Base-by-base conservation (phyloP, 2,113 vertebrate genomes). In the Vidua macroura region DNA sequence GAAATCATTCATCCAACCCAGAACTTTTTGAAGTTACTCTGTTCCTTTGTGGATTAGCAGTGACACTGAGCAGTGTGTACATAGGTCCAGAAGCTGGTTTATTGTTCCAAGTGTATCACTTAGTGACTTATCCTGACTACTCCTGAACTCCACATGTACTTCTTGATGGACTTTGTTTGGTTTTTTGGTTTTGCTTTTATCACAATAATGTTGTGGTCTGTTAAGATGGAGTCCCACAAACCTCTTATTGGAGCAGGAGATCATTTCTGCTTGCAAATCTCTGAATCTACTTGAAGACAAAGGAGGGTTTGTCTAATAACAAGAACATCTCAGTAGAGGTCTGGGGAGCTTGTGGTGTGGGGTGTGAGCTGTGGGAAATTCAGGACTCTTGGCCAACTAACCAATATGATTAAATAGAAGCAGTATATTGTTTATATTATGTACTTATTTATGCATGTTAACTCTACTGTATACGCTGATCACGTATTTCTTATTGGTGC, bases 151-250 rank as follows among this genome's bases (percentile, higher is more conserved):
- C 35, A 49, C 7, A 13, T 33, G 3, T 35, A 41, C 30, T 58
- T 58, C 10, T 88, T 4, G 2, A 15, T 31, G 30, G 48, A 13
- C 18, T 35, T 55, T 11, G 5, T 9, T 28, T 28, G 24, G 12
- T 8, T 27, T 66, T 17, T 55, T 46, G 16, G 6, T 58, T 90
- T 74, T 60, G 13, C 41, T 82, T 77, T 73, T 30, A 43, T 86
- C 7, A 41, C 35, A 43, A 2, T 48, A 43, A 37, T 0, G 0
- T 23, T 59, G n/a, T 64, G 19, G 4, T 59, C 49, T 63, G 20
- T 53, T 83, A 67, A 58, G 39, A 41, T 1, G 55, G 53, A 41
- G 13, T 87, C 10, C 44, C n/a, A 59, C 10, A 59, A 63, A 51
- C 30, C 25, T 72, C 58, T 67, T 28, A 22, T 13, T 56, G 28